Base-by-base conservation (phyloP, 2,113 vertebrate species). In the Rhinopithecus roxellana region DNA sequence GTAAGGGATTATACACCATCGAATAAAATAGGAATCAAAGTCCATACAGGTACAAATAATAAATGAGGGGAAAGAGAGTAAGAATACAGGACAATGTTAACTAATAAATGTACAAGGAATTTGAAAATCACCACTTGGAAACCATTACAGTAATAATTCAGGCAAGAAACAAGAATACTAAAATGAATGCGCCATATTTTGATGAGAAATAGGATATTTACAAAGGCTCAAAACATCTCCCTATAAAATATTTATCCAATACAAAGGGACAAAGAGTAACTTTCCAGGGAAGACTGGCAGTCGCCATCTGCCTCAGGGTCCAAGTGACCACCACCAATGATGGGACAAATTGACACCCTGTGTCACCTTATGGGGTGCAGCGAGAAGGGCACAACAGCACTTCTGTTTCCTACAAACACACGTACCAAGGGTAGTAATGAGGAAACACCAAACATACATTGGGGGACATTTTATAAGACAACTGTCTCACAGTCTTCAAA, bases 271-370 rank as follows among this genome's bases (percentile, higher is more conserved):
- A 25, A 40, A 52, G 10, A 91, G 38, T 11, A 32, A 55, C 8
- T 16, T 45, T 38, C 18, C 38, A 20, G 59, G 7, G 9, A 61
- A 80, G 52, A 40, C 4, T 4, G 43, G 70, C 77, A 78, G 93
- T 61, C 40, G 20, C 32, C 38, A 75, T 27, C 45, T 57, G 80
- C 55, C 69, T n/a, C 14, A 9, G 35, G 22, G 79, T 16, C 27
- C 6, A 82, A 72, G 45, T 8, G 43, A 35, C 35, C 20, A n/a
- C 2, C 8, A 48, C 25, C 48, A 52, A 50, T 5, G 55, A 40
- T 23, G 27, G n/a, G 55, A 40, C 20, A 40, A 14, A 17, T 0
- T 0, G 14, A 38, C 3, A 32, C 27, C 7, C 17, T 6, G n/a
- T 6, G 57, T 38, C 64, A 50, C 7, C 10, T 2, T 57, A 8